Conservation (phyloP, 2,113 vertebrate genomes). For the Heterochromis multidens region DNA sequence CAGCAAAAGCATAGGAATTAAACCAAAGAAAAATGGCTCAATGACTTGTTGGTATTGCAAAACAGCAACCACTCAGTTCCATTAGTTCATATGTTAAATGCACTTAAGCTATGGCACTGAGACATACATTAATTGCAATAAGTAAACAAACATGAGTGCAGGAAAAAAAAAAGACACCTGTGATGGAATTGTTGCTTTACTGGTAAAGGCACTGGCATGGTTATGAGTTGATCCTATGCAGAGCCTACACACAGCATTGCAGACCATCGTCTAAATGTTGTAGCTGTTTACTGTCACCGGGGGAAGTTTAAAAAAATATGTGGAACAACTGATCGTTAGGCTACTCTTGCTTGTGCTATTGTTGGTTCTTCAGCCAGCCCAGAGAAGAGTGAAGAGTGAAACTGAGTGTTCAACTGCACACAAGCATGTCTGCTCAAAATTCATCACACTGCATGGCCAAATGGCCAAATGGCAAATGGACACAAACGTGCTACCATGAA, state of each 20-base stretch:
- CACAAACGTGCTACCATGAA: background rate
- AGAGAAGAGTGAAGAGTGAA: too few species aligned
- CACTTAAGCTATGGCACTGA: too few species aligned
- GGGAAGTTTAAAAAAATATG: fast-evolving
- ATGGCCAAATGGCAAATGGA: background rate
- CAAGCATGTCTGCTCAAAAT: background rate
- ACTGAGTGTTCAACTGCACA: background rate
- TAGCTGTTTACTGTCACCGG: background rate
- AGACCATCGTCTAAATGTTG: background rate
- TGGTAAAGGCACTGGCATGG: background rate
- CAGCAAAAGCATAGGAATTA: too few species aligned
- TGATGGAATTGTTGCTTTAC: background rate
- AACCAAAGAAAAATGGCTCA: too few species aligned
- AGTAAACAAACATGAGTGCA: too few species aligned
- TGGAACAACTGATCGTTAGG: background rate
- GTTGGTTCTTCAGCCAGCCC: background rate
- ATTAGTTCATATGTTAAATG: background rate
- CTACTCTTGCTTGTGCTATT: background rate
- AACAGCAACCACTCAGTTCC: background rate
- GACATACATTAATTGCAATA: too few species aligned
- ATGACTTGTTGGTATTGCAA: background rate
- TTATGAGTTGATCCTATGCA: background rate
- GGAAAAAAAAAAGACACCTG: background rate
- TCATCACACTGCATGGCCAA: background rate
- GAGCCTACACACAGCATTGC: background rate